phyloP scores from a whole-genome alignment of 1,140 invertebrate species.

The Drosophila oshimai region DNA sequence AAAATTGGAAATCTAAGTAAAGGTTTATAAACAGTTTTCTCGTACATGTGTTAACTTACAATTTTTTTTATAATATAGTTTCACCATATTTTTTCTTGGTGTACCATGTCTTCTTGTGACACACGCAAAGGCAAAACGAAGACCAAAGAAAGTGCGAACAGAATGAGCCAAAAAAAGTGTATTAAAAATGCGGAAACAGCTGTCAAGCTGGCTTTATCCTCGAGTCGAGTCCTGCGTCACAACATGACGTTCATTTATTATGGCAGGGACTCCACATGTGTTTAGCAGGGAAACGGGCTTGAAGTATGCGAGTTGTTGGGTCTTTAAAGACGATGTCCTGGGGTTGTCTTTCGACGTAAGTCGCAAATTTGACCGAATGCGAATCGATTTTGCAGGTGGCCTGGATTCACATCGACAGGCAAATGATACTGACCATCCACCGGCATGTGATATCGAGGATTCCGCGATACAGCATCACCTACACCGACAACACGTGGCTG shows the following conservation, averaged over 20 bases:
- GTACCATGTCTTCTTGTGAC: conserved; percentile 32
- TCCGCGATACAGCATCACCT: conserved; percentile 93
- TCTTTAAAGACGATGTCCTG: conserved; percentile 4
- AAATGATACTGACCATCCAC: conserved; percentile 96
- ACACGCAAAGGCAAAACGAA: conserved; percentile 58
- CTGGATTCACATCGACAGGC: conserved; percentile 96
- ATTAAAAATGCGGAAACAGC: conserved; percentile 81
- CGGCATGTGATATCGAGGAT: conserved; percentile 94
- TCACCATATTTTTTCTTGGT: not conserved
- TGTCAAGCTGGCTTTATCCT: conserved; percentile 64
- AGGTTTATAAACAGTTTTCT: no score
- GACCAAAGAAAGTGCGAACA: conserved; percentile 42
- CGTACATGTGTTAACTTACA: no score
- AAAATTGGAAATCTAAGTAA: no score
- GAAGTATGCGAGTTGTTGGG: not conserved
- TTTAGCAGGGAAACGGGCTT: not conserved
- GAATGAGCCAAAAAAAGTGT: conserved; percentile 50
- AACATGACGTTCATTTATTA: conserved; percentile 75
- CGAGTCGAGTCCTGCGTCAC: conserved; percentile 45
- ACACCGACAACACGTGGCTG: conserved; percentile 95
- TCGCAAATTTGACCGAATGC: conserved; percentile 5
- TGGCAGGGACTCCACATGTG: conserved; percentile 21
- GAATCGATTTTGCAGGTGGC: conserved; percentile 87
- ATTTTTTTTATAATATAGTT: not conserved
- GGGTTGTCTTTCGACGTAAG: conserved; percentile 1